Conservation (phyloP, 2,797 vertebrate species). For the Lacerta bilineata region DNA sequence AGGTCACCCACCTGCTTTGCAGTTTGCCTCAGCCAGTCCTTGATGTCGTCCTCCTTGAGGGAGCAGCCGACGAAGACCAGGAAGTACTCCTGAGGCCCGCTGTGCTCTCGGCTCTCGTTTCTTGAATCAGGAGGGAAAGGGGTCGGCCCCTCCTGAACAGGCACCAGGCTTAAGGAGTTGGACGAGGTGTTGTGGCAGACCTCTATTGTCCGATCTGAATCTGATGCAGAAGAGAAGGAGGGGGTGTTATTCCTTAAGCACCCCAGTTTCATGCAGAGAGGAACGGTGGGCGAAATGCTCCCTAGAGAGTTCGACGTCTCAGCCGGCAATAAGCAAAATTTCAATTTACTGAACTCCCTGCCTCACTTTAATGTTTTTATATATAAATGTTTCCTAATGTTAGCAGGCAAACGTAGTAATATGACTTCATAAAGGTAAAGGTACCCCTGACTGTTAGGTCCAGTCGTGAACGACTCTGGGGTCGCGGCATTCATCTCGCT, state of each 20-base stretch:
- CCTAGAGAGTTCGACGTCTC: not conserved
- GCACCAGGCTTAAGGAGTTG: slow-evolving; percentile 84
- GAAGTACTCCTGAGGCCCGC: slow-evolving; percentile 82
- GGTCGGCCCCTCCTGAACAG: slow-evolving; percentile 77
- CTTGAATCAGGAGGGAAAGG: slow-evolving; percentile 66
- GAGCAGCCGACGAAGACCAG: slow-evolving; percentile 91
- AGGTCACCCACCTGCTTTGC: slow-evolving; percentile 87
- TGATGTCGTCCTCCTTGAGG: slow-evolving; percentile 88
- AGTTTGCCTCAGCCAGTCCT: slow-evolving; percentile 94
- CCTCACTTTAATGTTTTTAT: not conserved
- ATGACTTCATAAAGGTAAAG: not conserved
- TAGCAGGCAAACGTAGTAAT: no score
- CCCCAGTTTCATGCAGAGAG: not conserved
- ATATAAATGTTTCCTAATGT: not conserved
- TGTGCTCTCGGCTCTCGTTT: slow-evolving; percentile 62
- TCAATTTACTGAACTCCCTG: not conserved
- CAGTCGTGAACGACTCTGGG: no score
- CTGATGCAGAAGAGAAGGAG: slow-evolving; percentile 73
- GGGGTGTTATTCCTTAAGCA: not conserved
- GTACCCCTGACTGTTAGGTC: no score
- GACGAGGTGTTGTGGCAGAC: slow-evolving; percentile 89
- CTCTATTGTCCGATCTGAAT: slow-evolving; percentile 87
- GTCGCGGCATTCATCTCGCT: no score
- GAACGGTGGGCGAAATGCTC: no score
- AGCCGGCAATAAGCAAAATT: not conserved